Evolutionary conservation across 1,140 invertebrate genomes (phyloP).

Genomic region (Anastatus disparis): DNA sequence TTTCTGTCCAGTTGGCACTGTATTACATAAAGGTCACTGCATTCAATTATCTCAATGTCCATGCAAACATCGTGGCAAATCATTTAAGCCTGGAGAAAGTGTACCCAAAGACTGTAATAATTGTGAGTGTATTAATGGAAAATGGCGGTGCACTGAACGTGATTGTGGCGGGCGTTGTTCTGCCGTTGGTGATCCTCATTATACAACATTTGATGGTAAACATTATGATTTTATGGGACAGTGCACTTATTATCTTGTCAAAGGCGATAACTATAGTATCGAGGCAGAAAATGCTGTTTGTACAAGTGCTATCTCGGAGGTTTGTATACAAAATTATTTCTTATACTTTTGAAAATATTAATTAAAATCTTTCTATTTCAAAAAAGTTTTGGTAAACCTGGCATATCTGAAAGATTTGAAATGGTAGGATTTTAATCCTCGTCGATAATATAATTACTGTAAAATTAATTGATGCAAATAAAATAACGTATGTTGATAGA

Average conservation of each 20-base stretch:
- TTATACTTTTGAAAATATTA: too few relatives aligned
- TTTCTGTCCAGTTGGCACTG: constrained; percentile 81
- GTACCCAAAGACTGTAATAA: constrained; percentile 87
- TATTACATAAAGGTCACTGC: constrained; percentile 80
- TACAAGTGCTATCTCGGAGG: constrained; percentile 79
- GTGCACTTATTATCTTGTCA: constrained; percentile 85
- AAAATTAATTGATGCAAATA: too few relatives aligned
- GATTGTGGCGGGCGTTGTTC: constrained; percentile 81
- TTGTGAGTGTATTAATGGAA: constrained; percentile 78
- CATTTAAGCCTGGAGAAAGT: constrained; percentile 77
- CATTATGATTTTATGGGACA: constrained; percentile 89
- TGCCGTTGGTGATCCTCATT: constrained; percentile 89
- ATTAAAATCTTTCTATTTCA: too few relatives aligned
- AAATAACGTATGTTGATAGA: constrained; percentile 56
- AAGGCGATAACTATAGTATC: constrained; percentile 75
- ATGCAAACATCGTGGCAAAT: constrained; percentile 80
- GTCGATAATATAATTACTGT: too few relatives aligned
- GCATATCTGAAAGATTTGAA: too few relatives aligned
- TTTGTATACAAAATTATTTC: constrained; percentile 47
- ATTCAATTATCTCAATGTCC: constrained; percentile 79
- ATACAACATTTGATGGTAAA: constrained; percentile 88
- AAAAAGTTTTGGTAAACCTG: too few relatives aligned
- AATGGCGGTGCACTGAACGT: constrained; percentile 82
- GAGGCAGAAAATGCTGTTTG: constrained; percentile 86
- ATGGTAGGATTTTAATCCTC: too few relatives aligned